Conservation (phyloP, 2,113 vertebrate species). For the Hipposideros armiger region DNA sequence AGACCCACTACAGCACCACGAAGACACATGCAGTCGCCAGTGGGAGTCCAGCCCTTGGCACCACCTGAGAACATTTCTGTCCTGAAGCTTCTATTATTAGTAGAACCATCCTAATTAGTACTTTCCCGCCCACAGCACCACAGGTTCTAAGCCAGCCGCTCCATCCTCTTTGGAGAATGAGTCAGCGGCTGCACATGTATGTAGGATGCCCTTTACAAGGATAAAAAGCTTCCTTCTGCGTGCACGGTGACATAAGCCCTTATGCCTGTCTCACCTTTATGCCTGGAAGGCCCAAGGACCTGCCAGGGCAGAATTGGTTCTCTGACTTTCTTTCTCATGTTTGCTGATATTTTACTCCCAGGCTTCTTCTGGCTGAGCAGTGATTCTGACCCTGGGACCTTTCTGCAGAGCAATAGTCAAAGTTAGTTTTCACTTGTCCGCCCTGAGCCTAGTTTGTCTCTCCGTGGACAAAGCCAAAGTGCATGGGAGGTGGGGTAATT, state of each 20-base stretch:
- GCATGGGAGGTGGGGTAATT: not conserved
- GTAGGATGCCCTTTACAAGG: not conserved
- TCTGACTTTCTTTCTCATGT: not conserved
- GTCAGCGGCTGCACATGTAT: accelerated
- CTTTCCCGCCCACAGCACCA: not conserved
- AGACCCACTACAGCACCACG: not conserved
- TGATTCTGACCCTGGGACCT: not conserved
- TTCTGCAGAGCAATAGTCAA: no score
- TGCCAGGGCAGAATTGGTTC: accelerated
- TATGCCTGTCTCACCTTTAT: accelerated
- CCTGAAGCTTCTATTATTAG: not conserved
- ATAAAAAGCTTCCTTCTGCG: no score
- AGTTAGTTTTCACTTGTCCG: not conserved
- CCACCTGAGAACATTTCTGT: not conserved
- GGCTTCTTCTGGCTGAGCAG: not conserved
- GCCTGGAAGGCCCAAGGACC: not conserved
- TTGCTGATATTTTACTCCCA: not conserved
- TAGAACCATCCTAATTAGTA: not conserved
- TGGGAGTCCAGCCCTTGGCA: accelerated
- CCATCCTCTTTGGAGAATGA: not conserved
- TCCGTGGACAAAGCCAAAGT: accelerated
- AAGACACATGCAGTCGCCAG: not conserved
- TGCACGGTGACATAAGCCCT: not conserved
- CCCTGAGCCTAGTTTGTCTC: not conserved
- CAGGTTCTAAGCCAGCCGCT: not conserved